Percentiles rank a stretch among this genome's conserved stretches.
These are phyloP conservation scores for Rhynchopsitta pachyrhyncha DNA, from an alignment of 2,113 vertebrate species.

Conservation along the genomic window DNA sequence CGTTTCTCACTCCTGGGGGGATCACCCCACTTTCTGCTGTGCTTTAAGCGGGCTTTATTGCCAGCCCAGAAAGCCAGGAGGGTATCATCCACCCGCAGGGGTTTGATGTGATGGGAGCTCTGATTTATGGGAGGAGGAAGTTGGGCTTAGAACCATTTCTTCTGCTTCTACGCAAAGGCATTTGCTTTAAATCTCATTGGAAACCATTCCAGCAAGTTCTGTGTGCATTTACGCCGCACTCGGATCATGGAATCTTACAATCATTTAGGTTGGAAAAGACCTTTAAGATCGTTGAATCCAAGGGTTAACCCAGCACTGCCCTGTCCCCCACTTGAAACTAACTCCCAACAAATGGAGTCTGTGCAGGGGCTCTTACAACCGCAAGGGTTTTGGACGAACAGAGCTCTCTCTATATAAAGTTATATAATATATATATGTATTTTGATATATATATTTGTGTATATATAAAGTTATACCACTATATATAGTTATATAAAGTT, in stretches of 20 bases:
- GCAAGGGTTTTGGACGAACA: background rate
- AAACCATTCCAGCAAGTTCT: background rate
- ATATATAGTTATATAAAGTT: no score
- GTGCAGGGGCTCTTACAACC: background rate
- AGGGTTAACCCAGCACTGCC: background rate
- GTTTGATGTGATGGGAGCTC: background rate
- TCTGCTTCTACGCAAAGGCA: background rate
- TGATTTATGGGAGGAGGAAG: background rate
- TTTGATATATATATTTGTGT: no score
- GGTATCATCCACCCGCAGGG: background rate
- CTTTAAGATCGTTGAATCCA: accelerated
- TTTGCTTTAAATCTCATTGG: background rate
- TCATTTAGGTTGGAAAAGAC: background rate
- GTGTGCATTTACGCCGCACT: background rate
- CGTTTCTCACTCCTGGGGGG: background rate
- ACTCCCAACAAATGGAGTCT: background rate
- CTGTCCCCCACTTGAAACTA: no score
- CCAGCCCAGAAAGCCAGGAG: background rate
- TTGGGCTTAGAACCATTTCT: background rate
- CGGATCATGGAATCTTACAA: background rate
- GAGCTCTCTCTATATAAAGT: no score
- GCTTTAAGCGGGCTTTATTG: background rate
- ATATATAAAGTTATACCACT: no score
- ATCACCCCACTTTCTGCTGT: no score
- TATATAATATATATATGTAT: no score